Percentiles rank a stretch among this genome's conserved stretches.
These are phyloP conservation scores for Loris lydekkerianus DNA, from an alignment of 2,797 vertebrate species.

Conservation along the genomic window DNA sequence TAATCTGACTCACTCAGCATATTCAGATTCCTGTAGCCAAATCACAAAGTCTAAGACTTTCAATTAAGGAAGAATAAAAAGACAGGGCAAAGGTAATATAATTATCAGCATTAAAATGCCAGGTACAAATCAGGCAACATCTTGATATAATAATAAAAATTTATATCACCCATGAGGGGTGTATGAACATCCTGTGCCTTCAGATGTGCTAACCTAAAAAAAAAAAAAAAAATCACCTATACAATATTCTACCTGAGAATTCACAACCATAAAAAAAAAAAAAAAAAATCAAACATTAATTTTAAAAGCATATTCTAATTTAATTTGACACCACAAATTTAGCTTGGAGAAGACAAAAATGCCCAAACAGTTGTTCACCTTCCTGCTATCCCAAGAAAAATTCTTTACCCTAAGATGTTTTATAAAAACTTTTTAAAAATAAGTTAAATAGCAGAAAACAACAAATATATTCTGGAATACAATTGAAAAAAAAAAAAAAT, in stretches of 20 bases:
- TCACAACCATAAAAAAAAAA: not conserved
- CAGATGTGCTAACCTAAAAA: not conserved
- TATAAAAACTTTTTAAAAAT: not conserved
- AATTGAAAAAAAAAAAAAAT: not conserved
- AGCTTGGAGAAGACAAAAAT: not conserved
- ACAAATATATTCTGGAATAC: slow-evolving; percentile 35
- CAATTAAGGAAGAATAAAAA: slow-evolving; percentile 51
- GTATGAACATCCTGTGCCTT: not conserved
- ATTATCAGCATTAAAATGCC: slow-evolving; percentile 2
- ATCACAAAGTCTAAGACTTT: not conserved
- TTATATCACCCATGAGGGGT: not conserved
- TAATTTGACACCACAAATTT: slow-evolving; percentile 31
- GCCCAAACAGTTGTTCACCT: not conserved
- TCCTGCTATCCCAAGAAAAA: not conserved
- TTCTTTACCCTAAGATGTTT: not conserved
- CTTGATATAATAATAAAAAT: slow-evolving; percentile 33
- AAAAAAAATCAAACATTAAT: not conserved
- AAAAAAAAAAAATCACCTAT: not conserved
- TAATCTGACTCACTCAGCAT: not conserved
- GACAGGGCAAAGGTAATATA: not conserved
- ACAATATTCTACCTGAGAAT: not conserved
- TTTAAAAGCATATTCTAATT: slow-evolving; percentile 60
- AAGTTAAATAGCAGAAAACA: slow-evolving; percentile 58
- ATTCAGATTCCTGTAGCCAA: not conserved
- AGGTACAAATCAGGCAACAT: slow-evolving; percentile 14